Evolutionary conservation across 2,888 invertebrate species (phyloP), one percentile per base, ranked within the genome.

Genomic region (Elgonia sp.): DNA sequence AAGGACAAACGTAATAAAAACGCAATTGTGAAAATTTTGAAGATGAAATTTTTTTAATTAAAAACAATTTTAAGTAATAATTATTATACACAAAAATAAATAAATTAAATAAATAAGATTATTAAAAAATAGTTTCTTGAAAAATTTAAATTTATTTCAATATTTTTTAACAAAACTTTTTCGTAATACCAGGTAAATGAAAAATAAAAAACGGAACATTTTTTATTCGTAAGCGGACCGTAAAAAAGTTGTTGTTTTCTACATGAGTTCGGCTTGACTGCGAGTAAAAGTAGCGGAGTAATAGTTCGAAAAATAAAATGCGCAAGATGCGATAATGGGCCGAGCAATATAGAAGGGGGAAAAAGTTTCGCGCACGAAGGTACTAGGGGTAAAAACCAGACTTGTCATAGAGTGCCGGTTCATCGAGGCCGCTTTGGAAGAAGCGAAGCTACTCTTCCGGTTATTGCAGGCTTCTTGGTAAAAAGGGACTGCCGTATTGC

Each of bases 371-470:
- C 79, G 29, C 42, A 42, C 57, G 69, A 69, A 46, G 18, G 21
- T 63, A 37, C 20, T n/a, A 21, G n/a, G 53, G 39, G 62, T 70
- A 72, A 73, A 67, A 82, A 82, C 40, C 37, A 46, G 46, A 65
- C 82, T 82, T 75, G 82, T 82, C 82, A 83, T 75, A 63, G 83
- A 75, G 67, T 65, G 75, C 69, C 18, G 75, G 67, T 75, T 82
- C 75, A 82, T 75, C 82, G 73, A 75, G 73, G 55, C 29, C 10
- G 55, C 75, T 46, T 57, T 76, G 60, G 55, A 76, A 69, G 76
- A 69, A 53, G 42, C 76, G n/a, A 29, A 39, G 67, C 62, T 21
- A 40, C 69, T 76, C 83, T 84, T 84, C 83, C 83, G 83, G 76
- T 76, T 83, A 65, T 75, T 75, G 75, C 83, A 60, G 73, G 18